These are phyloP conservation scores for Coleophora deauratella DNA, from an alignment of 2,888 invertebrate species.

Conservation along the genomic window DNA sequence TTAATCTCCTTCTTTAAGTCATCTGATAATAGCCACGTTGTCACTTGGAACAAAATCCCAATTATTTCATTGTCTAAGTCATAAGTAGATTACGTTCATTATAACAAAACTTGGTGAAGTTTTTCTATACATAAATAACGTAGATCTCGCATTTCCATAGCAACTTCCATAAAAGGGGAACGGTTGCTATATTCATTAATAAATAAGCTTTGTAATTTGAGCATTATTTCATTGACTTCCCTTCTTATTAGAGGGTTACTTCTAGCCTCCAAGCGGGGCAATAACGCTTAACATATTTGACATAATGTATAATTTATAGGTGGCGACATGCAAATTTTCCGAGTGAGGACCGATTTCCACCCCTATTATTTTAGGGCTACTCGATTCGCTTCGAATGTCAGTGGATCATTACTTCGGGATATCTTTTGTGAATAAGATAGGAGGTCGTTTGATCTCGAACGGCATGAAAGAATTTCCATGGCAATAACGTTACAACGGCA, in stretches of 20 bases:
- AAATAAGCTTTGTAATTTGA: conserved; percentile 41
- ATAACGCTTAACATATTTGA: conserved; percentile 44
- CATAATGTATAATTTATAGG: conserved; percentile 55
- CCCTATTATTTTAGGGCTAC: conserved; percentile 33
- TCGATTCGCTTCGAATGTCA: conserved; percentile 32
- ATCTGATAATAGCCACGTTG: too few relatives aligned
- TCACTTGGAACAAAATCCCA: too few relatives aligned
- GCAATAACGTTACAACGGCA: conserved; percentile 28
- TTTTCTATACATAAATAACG: too few relatives aligned
- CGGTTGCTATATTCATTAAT: conserved; percentile 28
- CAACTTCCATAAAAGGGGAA: too few relatives aligned
- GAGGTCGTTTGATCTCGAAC: conserved; percentile 39
- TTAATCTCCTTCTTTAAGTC: too few relatives aligned
- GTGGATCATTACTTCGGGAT: conserved; percentile 33
- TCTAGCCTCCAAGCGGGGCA: conserved; percentile 34
- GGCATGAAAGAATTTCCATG: conserved; percentile 33
- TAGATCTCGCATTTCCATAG: too few relatives aligned
- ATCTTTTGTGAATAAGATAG: conserved; percentile 49
- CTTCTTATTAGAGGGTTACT: conserved; percentile 43
- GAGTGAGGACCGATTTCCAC: conserved; percentile 23
- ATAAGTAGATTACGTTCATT: too few relatives aligned
- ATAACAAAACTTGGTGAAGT: too few relatives aligned
- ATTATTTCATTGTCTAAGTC: too few relatives aligned
- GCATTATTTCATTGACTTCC: conserved; percentile 37
- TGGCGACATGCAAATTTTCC: conserved; percentile 43